Evolutionary conservation across 2,888 invertebrate species (phyloP), one percentile per base, ranked within the genome.

Genomic region (Acanthosepion lycidas): DNA sequence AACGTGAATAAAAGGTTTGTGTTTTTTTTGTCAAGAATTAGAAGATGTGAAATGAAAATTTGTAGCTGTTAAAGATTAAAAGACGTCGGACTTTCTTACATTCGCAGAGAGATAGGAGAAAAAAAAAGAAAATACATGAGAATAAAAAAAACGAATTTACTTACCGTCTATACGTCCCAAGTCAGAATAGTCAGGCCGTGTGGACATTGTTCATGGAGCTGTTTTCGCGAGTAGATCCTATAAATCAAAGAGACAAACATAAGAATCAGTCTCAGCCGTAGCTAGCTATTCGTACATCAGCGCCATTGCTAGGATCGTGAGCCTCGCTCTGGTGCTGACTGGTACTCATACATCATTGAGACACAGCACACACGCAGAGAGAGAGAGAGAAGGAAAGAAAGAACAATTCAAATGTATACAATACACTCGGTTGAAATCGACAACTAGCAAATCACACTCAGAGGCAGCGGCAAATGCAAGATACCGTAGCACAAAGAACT

Each of bases 141-240:
- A 78, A 78, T 78, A 15, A 33, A 78, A n/a, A 6, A 78, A 78
- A 78, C 33, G 78, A 78, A 78, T 78, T 78, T 93, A 93, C 53
- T 93, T 93, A 93, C 93, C 93, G 93, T 93, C 93, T 93, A 93
- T 28, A 93, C 93, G 93, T 93, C 93, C 93, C 93, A 93, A 93
- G 93, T 93, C 93, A 93, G 93, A 93, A 49, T 93, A 93, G 93
- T 93, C 93, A 93, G 93, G 93, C 48, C 93, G 93, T 93, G 53
- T 53, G 53, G 93, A 93, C 93, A 93, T 93, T 49, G 93, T 93
- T 93, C 93, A 93, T 93, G 93, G 93, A 93, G 93, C 49, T 93
- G 93, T 28, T 93, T 93, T 93, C 26, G 93, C 93, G 51, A 93
- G 93, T 93, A 93, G 93, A 93, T 93, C 93, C 93, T 93, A 53